Conservation (phyloP, 2,113 vertebrate genomes). For the Dicentrarchus labrax region DNA sequence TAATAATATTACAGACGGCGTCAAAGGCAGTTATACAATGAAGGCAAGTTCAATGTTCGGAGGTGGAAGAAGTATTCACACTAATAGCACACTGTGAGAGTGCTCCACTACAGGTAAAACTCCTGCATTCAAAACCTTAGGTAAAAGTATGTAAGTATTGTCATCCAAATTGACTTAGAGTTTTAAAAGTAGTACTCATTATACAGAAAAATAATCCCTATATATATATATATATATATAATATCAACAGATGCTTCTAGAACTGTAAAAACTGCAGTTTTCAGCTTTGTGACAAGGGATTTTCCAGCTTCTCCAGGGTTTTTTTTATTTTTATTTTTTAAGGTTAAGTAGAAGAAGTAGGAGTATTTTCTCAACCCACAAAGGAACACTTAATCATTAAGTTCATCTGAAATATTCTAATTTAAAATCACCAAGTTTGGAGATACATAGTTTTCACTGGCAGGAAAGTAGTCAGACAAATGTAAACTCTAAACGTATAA, state of each 20-base stretch:
- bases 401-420: not conserved
- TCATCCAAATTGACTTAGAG: too few species aligned
- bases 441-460: not conserved
- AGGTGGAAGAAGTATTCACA: not conserved
- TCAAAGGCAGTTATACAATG: not conserved
- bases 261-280: not conserved
- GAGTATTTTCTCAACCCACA: not conserved
- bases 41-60: not conserved
- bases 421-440: not conserved
- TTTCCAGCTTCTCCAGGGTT: too few species aligned
- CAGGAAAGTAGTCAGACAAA: not conserved
- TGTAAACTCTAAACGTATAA: not conserved
- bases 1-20: not conserved
- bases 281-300: too few species aligned
- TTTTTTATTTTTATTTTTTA: too few species aligned
- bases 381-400: not conserved
- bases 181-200: too few species aligned
- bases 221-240: not conserved
- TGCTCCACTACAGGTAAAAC: not conserved
- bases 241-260: not conserved
- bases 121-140: not conserved
- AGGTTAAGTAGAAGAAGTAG: too few species aligned
- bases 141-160: too few species aligned
- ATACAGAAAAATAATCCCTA: too few species aligned
- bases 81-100: not conserved